phyloP scores from a whole-genome alignment of 2,888 invertebrate genomes.

The Amphipyra tragopoginis region DNA sequence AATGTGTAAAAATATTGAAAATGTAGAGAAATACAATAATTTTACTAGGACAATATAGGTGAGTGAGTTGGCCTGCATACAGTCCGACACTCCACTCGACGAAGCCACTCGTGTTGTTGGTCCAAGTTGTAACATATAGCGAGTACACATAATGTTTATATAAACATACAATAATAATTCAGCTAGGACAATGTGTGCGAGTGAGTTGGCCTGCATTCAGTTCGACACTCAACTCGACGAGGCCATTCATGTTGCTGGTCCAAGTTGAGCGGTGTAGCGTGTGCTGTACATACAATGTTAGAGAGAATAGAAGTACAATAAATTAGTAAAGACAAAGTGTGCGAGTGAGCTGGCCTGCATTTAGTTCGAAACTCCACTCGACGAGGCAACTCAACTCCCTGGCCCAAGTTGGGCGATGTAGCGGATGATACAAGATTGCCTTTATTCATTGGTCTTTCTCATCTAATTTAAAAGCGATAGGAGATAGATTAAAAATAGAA shows the following conservation, averaged over 20 bases:
- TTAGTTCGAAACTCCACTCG: slow-evolving; percentile 31
- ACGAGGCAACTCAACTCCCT: slow-evolving; percentile 19
- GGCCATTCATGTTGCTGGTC: background rate
- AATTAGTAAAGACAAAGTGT: slow-evolving; percentile 25
- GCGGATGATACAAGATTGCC: too few relatives aligned
- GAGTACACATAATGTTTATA: too few relatives aligned
- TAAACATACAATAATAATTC: too few relatives aligned
- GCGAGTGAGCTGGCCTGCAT: slow-evolving; percentile 18
- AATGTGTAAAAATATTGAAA: too few relatives aligned
- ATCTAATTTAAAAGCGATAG: too few relatives aligned
- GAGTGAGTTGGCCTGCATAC: slow-evolving; percentile 5
- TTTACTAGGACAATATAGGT: background rate
- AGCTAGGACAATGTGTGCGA: background rate
- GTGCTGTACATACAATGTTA: too few relatives aligned
- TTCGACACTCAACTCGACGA: background rate
- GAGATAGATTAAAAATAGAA: too few relatives aligned
- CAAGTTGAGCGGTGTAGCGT: too few relatives aligned
- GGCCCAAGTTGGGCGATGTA: background rate
- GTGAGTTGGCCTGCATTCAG: slow-evolving; percentile 8
- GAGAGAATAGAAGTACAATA: slow-evolving; percentile 4
- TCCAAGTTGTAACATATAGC: too few relatives aligned
- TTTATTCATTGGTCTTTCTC: too few relatives aligned
- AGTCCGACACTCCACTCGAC: background rate
- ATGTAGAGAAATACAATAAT: too few relatives aligned
- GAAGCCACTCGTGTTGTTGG: background rate